Evolutionary conservation across 1,140 invertebrate species (phyloP).

Genomic region (Orchesella cincta): DNA sequence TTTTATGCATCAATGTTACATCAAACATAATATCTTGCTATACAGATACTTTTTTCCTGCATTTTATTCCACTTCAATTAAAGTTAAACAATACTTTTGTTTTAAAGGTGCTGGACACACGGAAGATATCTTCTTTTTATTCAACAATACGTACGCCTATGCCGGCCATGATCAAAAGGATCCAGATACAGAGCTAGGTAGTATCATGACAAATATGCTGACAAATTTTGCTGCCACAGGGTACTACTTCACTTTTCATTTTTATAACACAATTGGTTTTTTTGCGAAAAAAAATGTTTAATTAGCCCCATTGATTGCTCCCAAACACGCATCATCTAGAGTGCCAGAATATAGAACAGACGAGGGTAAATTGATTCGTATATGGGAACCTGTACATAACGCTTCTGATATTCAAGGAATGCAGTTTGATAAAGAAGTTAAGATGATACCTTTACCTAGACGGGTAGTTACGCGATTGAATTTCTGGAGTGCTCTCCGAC

Average conservation of each 20-base stretch:
- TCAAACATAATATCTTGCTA: no score
- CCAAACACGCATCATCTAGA: no score
- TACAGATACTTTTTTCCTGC: background rate
- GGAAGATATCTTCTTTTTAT: constrained; percentile 43
- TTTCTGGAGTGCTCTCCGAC: constrained; percentile 34
- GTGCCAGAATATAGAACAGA: constrained; percentile 31
- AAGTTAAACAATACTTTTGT: background rate
- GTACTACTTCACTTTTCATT: no score
- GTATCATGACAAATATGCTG: constrained; percentile 41
- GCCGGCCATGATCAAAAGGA: constrained; percentile 35
- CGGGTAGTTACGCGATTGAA: background rate
- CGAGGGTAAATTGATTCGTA: background rate
- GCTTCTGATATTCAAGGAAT: constrained; percentile 33
- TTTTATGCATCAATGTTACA: no score
- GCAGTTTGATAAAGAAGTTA: constrained; percentile 41
- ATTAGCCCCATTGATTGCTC: no score
- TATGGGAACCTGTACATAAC: constrained; percentile 40
- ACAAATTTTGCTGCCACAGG: constrained; percentile 39
- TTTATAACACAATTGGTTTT: no score
- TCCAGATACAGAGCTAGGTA: constrained; percentile 40
- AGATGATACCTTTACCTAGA: constrained; percentile 42
- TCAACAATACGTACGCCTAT: constrained; percentile 37
- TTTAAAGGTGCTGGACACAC: constrained; percentile 38
- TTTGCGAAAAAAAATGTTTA: no score
- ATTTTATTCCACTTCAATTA: background rate